A percentile compares a stretch with the other conserved stretches of the same genome.
Evolutionary conservation across 2,113 vertebrate species (phyloP).

Genomic region (Peromyscus leucopus): DNA sequence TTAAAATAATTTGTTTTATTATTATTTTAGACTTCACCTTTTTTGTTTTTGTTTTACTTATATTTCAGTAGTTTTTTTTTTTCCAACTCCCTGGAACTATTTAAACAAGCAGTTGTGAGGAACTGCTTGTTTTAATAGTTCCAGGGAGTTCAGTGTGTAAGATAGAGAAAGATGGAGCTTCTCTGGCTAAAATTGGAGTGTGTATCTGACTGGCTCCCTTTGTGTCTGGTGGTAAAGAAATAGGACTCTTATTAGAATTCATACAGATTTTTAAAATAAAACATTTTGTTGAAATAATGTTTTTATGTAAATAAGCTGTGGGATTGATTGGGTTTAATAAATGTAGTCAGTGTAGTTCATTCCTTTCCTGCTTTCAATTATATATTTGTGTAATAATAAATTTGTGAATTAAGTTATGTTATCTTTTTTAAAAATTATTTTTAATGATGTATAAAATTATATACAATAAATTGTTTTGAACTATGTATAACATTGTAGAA

Average conservation of each 20-base stretch:
- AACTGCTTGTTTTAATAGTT: no score
- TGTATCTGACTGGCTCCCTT: background rate
- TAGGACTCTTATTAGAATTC: conserved; percentile 42
- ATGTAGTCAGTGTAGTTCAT: background rate
- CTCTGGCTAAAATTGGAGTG: background rate
- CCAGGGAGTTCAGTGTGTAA: conserved; percentile 20
- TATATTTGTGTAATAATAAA: conserved; percentile 20
- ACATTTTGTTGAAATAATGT: conserved; percentile 40
- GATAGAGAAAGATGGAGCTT: background rate
- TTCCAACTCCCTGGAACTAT: background rate
- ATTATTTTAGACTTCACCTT: conserved; percentile 35
- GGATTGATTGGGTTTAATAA: conserved; percentile 47
- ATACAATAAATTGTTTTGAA: background rate
- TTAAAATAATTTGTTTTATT: conserved; percentile 1
- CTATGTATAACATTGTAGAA: background rate
- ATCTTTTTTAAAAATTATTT: background rate
- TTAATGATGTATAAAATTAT: background rate
- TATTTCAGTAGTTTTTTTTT: background rate
- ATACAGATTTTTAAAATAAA: conserved; percentile 42
- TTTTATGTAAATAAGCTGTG: conserved; percentile 48
- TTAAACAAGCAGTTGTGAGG: conserved; percentile 7
- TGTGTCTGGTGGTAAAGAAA: conserved; percentile 37
- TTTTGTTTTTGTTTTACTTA: background rate
- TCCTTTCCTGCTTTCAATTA: conserved; percentile 40
- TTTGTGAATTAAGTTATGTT: background rate